phyloP scores from a whole-genome alignment of 2,888 invertebrate species.

The Dusona sp. region DNA sequence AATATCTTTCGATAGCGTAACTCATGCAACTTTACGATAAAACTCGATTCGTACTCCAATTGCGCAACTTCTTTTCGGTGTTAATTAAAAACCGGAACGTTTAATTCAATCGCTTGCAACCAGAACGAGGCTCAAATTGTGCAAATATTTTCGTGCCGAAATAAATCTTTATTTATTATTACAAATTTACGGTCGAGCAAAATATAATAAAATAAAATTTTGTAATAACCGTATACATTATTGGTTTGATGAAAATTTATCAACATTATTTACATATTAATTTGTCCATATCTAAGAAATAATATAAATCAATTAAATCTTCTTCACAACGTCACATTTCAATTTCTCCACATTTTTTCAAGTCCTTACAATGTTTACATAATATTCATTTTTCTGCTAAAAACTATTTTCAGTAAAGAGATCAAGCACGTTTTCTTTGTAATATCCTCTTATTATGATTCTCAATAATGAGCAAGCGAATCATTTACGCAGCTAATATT shows the following conservation, averaged over 20 bases:
- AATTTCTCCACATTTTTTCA: not conserved
- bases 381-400: not conserved
- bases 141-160: conserved; percentile 4
- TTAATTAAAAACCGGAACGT: conserved; percentile 42
- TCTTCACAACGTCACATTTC: not conserved
- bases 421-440: not conserved
- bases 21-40: conserved; percentile 24
- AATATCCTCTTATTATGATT: not conserved
- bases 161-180: not conserved
- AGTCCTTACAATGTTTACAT: not conserved
- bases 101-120: not conserved
- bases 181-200: not conserved
- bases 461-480: conserved; percentile 26
- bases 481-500: not conserved
- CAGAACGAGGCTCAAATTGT: not conserved
- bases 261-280: not conserved
- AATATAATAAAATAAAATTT: not conserved
- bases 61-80: conserved; percentile 36
- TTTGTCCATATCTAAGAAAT: not conserved
- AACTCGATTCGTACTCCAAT: conserved; percentile 38
- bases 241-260: not conserved
- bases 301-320: not conserved
- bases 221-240: not conserved
- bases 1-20: conserved; percentile 52
- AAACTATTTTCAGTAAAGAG: not conserved